These are phyloP conservation scores for Drosophila seguyi DNA, from an alignment of 1,140 invertebrate genomes.

Conservation along the genomic window DNA sequence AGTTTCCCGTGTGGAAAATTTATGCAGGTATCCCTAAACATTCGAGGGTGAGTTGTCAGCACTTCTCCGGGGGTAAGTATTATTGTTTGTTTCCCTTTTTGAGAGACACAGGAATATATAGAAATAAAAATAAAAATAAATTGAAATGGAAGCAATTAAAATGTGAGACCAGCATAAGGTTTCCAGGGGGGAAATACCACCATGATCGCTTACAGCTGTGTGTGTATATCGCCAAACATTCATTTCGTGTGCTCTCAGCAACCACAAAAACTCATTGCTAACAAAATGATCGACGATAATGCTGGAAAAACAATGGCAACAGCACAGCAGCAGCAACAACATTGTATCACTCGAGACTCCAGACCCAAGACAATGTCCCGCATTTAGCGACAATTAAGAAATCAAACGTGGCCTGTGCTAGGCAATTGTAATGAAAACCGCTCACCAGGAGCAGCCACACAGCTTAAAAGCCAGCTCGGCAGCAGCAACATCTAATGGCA, in stretches of 20 bases:
- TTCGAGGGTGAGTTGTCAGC: conserved; percentile 32
- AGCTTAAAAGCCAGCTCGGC: too few species aligned
- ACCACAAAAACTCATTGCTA: conserved; percentile 77
- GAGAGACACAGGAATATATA: not conserved
- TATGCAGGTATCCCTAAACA: conserved; percentile 58
- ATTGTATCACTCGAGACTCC: conserved; percentile 20
- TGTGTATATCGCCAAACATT: conserved; percentile 55
- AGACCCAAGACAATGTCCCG: conserved; percentile 66
- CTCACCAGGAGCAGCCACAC: conserved; percentile 58
- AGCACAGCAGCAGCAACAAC: conserved; percentile 21
- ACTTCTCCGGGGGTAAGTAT: conserved; percentile 13
- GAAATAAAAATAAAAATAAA: conserved; percentile 58
- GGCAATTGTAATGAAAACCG: conserved; percentile 69
- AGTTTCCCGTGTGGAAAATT: conserved; percentile 4
- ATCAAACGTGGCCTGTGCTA: conserved; percentile 72
- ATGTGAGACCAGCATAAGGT: conserved; percentile 54
- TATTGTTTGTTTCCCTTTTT: not conserved
- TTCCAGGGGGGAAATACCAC: conserved; percentile 65
- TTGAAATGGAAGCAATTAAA: conserved; percentile 77
- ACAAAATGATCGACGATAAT: conserved; percentile 79
- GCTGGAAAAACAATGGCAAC: conserved; percentile 39
- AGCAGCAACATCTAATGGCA: conserved; percentile 17
- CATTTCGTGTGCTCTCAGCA: conserved; percentile 72
- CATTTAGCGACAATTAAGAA: conserved; percentile 84
- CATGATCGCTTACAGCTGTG: conserved; percentile 69